Percentiles rank a stretch among this genome's conserved stretches.
phyloP scores from a whole-genome alignment of 2,888 invertebrate species.

The Prosopocoilus inquinatus region DNA sequence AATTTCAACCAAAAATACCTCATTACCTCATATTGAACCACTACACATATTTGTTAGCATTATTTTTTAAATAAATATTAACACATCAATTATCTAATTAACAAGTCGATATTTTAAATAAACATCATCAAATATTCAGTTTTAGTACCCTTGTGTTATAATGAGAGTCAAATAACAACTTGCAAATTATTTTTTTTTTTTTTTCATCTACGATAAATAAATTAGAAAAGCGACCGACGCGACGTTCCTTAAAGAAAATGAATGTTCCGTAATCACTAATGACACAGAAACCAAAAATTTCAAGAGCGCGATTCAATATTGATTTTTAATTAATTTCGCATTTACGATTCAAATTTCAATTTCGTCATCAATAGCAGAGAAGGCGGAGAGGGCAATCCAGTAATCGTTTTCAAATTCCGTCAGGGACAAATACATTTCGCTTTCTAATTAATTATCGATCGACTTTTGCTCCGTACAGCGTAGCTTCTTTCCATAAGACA shows the following conservation, averaged over 20 bases:
- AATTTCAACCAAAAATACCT: too few species aligned
- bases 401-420: slow-evolving; percentile 2
- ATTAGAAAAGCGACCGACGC: background rate
- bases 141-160: too few species aligned
- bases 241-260: too few species aligned
- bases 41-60: too few species aligned
- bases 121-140: too few species aligned
- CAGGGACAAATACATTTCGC: background rate
- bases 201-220: background rate
- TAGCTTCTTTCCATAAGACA: background rate
- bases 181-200: too few species aligned
- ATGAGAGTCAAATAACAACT: too few species aligned
- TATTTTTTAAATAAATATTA: too few species aligned
- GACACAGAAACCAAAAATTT: background rate
- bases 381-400: background rate
- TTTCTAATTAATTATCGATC: slow-evolving; percentile 5
- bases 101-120: too few species aligned
- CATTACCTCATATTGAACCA: too few species aligned
- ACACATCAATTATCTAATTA: too few species aligned
- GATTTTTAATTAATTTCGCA: slow-evolving; percentile 8
- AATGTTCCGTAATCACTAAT: background rate
- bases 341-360: background rate
- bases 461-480: background rate
- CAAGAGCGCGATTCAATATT: slow-evolving; percentile 3
- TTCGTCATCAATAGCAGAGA: slow-evolving; percentile 3